Percentiles rank a stretch among this genome's conserved stretches.
Evolutionary conservation across 2,113 vertebrate species (phyloP).

Genomic region (Gambusia affinis): DNA sequence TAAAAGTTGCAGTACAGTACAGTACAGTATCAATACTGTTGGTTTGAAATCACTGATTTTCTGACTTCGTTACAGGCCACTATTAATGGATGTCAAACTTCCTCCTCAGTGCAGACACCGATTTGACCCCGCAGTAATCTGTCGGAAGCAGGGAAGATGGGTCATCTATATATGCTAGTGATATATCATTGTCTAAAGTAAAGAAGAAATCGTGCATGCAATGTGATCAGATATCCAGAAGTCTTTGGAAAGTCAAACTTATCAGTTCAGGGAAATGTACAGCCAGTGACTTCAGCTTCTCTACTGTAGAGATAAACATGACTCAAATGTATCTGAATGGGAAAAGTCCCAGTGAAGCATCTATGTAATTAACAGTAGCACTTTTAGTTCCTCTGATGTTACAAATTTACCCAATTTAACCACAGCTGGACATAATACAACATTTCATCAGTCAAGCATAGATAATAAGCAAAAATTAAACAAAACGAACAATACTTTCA

Average conservation of each 20-base stretch:
- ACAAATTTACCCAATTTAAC: not conserved
- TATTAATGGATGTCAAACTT: not conserved
- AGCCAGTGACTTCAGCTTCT: not conserved
- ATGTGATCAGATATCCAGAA: conserved; percentile 16
- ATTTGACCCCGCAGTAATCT: conserved; percentile 13
- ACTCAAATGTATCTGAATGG: not conserved
- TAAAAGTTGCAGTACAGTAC: too few species aligned
- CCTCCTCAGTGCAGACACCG: not conserved
- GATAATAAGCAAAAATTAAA: not conserved
- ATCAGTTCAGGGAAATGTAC: conserved; percentile 1
- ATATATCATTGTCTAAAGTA: conserved; percentile 63
- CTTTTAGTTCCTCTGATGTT: not conserved
- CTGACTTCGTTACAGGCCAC: too few species aligned
- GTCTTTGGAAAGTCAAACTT: conserved; percentile 36
- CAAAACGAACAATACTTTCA: conserved; percentile 12
- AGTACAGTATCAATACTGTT: too few species aligned
- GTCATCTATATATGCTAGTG: conserved; percentile 67
- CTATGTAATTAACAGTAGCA: not conserved
- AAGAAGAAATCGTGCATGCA: not conserved
- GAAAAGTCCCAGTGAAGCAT: not conserved
- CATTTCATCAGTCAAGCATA: not conserved
- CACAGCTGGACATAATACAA: not conserved
- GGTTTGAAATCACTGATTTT: too few species aligned
- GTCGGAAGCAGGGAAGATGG: conserved; percentile 56
- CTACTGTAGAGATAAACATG: not conserved